Base-by-base conservation (phyloP, 2,888 invertebrate species). In the Drosophila neotestacea region DNA sequence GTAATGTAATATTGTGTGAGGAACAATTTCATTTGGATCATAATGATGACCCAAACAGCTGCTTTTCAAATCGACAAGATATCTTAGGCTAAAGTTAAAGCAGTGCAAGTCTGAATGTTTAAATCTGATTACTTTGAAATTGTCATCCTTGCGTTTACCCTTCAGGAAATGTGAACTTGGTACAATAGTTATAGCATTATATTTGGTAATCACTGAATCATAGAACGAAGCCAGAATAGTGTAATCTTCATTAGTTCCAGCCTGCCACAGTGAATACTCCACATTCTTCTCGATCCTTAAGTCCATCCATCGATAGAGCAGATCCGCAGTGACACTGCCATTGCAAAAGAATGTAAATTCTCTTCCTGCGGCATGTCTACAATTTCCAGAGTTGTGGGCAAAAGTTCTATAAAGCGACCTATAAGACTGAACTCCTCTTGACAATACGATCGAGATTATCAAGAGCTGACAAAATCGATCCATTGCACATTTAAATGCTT, bases 101-200 rank as follows among this genome's bases (percentile, higher is more conserved):
- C 73, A 73, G 7, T 73, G 69, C 42, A 73, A 22, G 4, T 73
- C 69, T 11, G 73, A 69, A 11, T 73, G 60, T 0, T 0, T 0
- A 4, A 69, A 47, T 1, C 0, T 0, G 0, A 68, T 2, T 3
- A 1, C 4, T 2, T n/a, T 1, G 5, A 9, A 54, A 0, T 0
- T 0, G 2, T 5, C 34, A 1, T 4, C 4, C 0, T 13, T 16
- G 0, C 0, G 3, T 51, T 28, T 16, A 3, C 16, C 55, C 22
- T n/a, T 1, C 4, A 70, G 38, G 5, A 0, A 4, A 39, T 28
- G 44, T 0, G 1, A 6, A 0, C 0, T 6, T 22, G 65, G 10
- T 1, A 28, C 16, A 30, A 72, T 6, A 5, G 13, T 50, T 34
- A 70, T 4, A 4, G 27, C 7, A 4, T 28, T 7, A 1, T 47